phyloP scores from a whole-genome alignment of 2,888 invertebrate species.

The Pterobdella sp. region DNA sequence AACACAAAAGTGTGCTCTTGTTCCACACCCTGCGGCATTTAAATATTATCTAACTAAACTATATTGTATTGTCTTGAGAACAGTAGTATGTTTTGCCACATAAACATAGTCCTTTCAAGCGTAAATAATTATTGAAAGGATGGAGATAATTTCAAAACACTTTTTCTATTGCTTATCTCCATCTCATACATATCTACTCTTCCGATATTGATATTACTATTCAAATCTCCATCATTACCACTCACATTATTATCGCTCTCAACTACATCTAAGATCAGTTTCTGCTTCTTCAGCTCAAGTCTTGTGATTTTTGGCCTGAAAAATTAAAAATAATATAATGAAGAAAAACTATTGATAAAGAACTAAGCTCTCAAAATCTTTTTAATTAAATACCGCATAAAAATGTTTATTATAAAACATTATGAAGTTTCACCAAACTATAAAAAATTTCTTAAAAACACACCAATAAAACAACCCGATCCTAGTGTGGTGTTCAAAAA shows the following conservation, averaged over 20 bases:
- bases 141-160: background rate
- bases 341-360: background rate
- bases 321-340: background rate
- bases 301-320: conserved; percentile 87
- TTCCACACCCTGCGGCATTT: conserved; percentile 62
- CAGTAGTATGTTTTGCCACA: background rate
- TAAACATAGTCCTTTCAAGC: background rate
- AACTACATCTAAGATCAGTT: conserved; percentile 88
- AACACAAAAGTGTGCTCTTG: conserved; percentile 99
- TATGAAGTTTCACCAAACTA: background rate
- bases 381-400: background rate
- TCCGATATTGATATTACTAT: background rate
- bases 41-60: conserved; percentile 57
- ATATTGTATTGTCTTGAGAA: background rate
- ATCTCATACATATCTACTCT: background rate
- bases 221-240: background rate
- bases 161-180: background rate
- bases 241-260: conserved; percentile 85
- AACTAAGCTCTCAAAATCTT: no score
- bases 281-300: conserved; percentile 94
- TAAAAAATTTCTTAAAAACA: conserved; percentile 31
- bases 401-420: background rate
- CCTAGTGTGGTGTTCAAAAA: conserved; percentile 90
- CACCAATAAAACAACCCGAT: conserved; percentile 96
- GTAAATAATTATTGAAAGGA: background rate